Percentiles rank a stretch among this genome's conserved stretches.
Evolutionary conservation across 2,113 vertebrate species (phyloP).

Genomic region (Oryzias celebensis): DNA sequence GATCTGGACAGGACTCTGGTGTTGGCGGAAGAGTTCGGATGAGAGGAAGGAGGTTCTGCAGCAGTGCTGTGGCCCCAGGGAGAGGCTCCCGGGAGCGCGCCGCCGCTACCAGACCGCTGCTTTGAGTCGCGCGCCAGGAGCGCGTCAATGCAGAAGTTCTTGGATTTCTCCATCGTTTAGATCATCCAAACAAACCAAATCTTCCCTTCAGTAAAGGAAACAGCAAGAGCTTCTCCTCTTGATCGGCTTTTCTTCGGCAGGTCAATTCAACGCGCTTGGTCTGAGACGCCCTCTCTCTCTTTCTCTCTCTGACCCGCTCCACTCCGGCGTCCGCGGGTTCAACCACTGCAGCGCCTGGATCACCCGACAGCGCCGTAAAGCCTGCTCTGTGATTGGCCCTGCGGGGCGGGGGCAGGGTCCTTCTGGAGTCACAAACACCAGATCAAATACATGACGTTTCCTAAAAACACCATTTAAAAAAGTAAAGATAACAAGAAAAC

Average conservation of each 20-base stretch:
- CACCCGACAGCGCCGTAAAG: neutral
- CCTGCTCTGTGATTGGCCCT: too few species aligned
- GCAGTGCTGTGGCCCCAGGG: neutral
- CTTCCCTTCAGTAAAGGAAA: neutral
- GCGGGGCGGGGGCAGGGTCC: too few species aligned
- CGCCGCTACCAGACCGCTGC: slow-evolving; percentile 41
- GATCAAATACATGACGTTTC: too few species aligned
- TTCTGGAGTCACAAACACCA: too few species aligned
- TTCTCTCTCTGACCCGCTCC: too few species aligned
- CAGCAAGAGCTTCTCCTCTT: too few species aligned
- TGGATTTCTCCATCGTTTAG: slow-evolving; percentile 76
- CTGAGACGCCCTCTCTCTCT: too few species aligned
- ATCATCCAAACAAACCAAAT: slow-evolving; percentile 13
- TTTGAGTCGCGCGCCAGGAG: slow-evolving; percentile 74
- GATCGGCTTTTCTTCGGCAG: too few species aligned
- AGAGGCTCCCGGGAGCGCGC: slow-evolving; percentile 43
- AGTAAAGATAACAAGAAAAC: too few species aligned
- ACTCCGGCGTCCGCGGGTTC: neutral
- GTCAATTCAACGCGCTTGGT: too few species aligned
- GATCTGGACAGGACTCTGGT: slow-evolving; percentile 27
- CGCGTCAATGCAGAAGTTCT: slow-evolving; percentile 84
- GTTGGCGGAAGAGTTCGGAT: slow-evolving; percentile 7
- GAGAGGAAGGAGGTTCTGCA: slow-evolving; percentile 64
- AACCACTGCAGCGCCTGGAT: neutral
- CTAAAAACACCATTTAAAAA: too few species aligned